Evolutionary conservation across 2,888 invertebrate genomes (phyloP).

Genomic region (Hydrotaea diabolus): DNA sequence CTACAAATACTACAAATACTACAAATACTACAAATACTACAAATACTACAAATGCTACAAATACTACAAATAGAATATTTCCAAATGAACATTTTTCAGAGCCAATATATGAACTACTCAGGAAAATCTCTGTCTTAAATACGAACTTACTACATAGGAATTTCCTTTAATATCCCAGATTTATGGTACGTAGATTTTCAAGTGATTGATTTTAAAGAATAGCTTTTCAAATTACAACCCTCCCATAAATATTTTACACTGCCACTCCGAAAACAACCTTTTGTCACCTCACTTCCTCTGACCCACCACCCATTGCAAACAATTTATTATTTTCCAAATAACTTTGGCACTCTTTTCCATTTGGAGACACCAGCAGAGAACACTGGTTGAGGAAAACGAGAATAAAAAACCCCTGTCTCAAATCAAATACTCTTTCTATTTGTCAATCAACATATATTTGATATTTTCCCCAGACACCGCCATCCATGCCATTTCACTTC

Average conservation of each 20-base stretch:
- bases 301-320: background rate
- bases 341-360: background rate
- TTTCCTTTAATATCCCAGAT: no score
- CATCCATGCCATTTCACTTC: constrained; percentile 40
- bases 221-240: background rate
- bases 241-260: background rate
- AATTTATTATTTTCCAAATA: constrained; percentile 20
- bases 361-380: background rate
- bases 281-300: no score
- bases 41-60: no score
- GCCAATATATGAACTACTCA: no score
- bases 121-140: no score
- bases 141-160: no score
- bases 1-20: no score
- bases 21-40: no score
- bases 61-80: no score
- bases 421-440: constrained; percentile 63
- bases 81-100: no score
- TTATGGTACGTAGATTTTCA: background rate
- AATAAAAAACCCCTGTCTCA: constrained; percentile 47
- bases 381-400: background rate
- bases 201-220: background rate
- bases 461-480: constrained; percentile 51
- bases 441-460: constrained; percentile 62
- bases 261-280: no score